Evolutionary conservation across 2,797 vertebrate genomes (phyloP).

Genomic region (Hoplostethus atlanticus): DNA sequence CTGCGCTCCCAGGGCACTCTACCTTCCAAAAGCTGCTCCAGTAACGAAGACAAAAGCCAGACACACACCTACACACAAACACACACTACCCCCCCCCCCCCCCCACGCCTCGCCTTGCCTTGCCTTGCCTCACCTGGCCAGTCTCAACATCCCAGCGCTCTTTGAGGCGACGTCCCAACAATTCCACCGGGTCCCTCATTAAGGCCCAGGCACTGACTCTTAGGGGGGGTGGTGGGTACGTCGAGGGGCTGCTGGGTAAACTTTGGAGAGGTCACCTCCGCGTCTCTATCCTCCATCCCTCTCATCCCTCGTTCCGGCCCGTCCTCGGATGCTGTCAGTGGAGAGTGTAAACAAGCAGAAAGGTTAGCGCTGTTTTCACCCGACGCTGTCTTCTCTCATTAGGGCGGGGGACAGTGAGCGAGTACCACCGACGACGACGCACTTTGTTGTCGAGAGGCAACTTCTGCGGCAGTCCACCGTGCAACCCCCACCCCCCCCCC

Average conservation of each 20-base stretch:
- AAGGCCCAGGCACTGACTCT: conserved; percentile 74
- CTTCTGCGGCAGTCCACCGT: conserved; percentile 5
- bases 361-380: conserved; percentile 80
- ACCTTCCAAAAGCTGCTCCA: conserved; percentile 45
- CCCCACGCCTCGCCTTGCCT: conserved; percentile 6
- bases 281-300: conserved; percentile 52
- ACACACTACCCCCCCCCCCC: conserved; percentile 32
- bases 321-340: conserved; percentile 74
- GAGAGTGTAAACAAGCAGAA: conserved; percentile 85
- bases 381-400: conserved; percentile 73
- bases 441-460: conserved; percentile 56
- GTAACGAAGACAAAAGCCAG: conserved; percentile 64
- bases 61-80: conserved; percentile 51
- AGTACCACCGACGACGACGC: conserved; percentile 42
- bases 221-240: conserved; percentile 24
- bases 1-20: conserved; percentile 45
- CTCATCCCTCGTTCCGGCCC: conserved; percentile 63
- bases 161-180: conserved; percentile 78
- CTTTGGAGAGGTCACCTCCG: conserved; percentile 85
- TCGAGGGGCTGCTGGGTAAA: conserved; percentile 75
- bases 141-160: conserved; percentile 73
- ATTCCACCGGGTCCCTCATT: conserved; percentile 86
- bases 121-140: conserved; percentile 50
- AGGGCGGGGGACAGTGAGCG: conserved; percentile 67
- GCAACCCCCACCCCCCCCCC: no score